These are phyloP conservation scores for Cettia cetti DNA, from an alignment of 2,113 vertebrate genomes.

Conservation along the genomic window DNA sequence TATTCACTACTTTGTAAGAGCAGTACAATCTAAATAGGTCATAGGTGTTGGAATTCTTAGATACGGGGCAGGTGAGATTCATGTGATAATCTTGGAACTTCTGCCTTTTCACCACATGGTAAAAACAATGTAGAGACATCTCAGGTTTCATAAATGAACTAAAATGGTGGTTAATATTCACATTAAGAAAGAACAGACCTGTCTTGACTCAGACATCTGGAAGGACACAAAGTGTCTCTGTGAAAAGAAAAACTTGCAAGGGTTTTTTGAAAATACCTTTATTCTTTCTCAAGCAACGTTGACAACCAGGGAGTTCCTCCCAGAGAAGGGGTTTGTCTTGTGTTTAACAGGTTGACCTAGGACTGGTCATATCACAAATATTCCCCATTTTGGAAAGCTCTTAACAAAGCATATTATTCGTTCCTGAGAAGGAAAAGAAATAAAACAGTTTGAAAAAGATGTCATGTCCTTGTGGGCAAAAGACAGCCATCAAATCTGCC, in stretches of 20 bases:
- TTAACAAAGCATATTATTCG: neutral
- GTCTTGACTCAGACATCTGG: neutral
- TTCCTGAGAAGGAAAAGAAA: neutral
- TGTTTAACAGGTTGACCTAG: neutral
- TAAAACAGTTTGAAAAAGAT: neutral
- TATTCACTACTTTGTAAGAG: neutral
- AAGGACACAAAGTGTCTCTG: neutral
- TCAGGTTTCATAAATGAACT: neutral
- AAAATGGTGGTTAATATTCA: neutral
- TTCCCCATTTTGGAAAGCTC: neutral
- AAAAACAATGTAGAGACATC: neutral
- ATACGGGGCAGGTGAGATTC: rapidly evolving
- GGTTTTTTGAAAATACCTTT: neutral
- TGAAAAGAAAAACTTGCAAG: neutral
- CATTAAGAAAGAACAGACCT: neutral
- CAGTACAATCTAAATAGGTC: neutral
- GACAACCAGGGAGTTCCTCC: neutral
- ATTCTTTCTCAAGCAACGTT: neutral
- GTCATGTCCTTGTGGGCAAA: neutral
- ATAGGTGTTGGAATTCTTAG: neutral
- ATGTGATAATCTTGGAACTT: neutral
- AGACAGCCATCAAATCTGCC: neutral
- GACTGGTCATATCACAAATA: neutral
- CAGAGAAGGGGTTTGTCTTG: neutral
- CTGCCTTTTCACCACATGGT: neutral